Conservation (phyloP, 2,113 vertebrate species). For the Corvus hawaiiensis region DNA sequence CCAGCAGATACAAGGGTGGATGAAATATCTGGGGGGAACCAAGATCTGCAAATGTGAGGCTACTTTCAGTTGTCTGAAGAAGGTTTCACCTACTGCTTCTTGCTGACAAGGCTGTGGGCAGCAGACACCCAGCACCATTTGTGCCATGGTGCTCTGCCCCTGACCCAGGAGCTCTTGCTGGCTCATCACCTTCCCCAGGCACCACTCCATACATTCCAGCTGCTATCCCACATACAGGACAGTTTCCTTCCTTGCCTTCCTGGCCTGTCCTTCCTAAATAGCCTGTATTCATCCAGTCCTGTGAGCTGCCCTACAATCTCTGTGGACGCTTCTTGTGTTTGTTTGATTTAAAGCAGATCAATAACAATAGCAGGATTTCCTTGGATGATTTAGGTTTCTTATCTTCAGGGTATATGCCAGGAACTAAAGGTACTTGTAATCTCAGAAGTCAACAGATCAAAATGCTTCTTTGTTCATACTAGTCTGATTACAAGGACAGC, state of each 20-base stretch:
- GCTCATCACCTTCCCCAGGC: neutral
- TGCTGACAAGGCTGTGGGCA: neutral
- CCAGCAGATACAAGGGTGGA: neutral
- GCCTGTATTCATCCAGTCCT: neutral
- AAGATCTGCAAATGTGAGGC: no score
- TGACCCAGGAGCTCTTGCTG: neutral
- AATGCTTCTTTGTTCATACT: neutral
- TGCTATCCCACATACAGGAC: neutral
- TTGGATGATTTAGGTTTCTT: neutral
- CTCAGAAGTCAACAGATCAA: neutral
- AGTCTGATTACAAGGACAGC: neutral
- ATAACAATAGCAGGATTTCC: neutral
- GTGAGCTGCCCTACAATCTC: neutral
- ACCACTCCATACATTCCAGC: neutral
- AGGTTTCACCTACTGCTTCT: neutral
- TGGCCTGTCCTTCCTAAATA: neutral
- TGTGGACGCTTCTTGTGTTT: neutral
- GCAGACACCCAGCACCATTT: neutral
- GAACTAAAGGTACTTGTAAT: neutral
- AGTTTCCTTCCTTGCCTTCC: neutral
- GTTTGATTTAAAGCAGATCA: neutral
- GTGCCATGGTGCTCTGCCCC: neutral
- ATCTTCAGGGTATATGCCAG: neutral
- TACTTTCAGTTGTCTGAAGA: neutral
- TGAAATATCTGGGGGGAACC: neutral